Base-by-base conservation (phyloP, 2,888 invertebrate species). In the Dascillus cervinus region DNA sequence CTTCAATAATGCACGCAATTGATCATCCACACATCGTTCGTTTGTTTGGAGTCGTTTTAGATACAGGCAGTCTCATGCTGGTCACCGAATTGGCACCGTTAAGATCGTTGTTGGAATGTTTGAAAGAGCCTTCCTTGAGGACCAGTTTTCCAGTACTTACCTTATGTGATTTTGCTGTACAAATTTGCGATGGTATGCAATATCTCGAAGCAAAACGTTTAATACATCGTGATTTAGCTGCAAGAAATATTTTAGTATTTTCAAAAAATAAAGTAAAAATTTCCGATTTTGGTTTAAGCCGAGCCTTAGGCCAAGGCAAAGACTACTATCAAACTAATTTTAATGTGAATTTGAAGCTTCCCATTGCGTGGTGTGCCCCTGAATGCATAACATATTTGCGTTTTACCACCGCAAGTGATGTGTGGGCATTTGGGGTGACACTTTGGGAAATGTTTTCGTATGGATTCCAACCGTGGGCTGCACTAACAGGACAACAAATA, bases 381-480 rank as follows among this genome's bases (percentile, higher is more conserved):
- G 97, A 98, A 66, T 94, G 92, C 60, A 96, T 98, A 49, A 86
- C 91, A 46, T 96, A 88, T 62, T 71, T 97, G 37, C 80, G 90
- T 35, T 98, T 98, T 62, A 98, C 97, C 1, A 89, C 92, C 4
- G 83, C 95, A 3, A 92, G 92, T 33, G 98, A 98, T 59, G 92
- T 96, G 0, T 98, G 97, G 97, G 92, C 97, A 0, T 98, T 84
- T 61, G 97, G 90, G 2, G 65, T 96, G 0, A 92, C 95, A n/a
- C 69, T 98, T 1, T 98, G 97, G 97, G 98, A 98, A 65, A 91
- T 97, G 90, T 98, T 97, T 63, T 91, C 92, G 1, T 97, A 96
- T 57, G 97, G 97, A 1, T 91, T 92, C 60, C 95, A 96, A 63
- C 98, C 98, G 0, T 98, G 97, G 97, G 88, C 89, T 0, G 94